These are phyloP conservation scores for Ophion costatus DNA, from an alignment of 2,888 invertebrate species.

Conservation along the genomic window DNA sequence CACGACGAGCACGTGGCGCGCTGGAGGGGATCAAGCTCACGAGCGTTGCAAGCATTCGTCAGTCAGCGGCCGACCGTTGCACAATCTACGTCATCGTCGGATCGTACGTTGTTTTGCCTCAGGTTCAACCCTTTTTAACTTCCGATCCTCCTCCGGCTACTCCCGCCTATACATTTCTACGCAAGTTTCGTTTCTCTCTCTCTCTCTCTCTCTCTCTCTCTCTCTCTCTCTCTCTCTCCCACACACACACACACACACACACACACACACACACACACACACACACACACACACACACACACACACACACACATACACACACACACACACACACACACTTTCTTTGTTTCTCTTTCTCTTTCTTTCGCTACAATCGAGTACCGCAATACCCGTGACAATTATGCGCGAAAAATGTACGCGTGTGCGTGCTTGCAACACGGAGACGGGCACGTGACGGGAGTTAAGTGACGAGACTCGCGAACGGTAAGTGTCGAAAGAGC, in stretches of 20 bases:
- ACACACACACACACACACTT: no score
- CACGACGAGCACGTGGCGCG: constrained; percentile 75
- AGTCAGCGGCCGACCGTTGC: constrained; percentile 78
- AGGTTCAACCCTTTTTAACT: background rate
- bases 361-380: background rate
- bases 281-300: no score
- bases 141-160: constrained; percentile 5
- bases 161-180: constrained; percentile 6
- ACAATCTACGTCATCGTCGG: constrained; percentile 71
- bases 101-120: constrained; percentile 34
- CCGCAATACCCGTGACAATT: background rate
- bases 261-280: no score
- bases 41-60: constrained; percentile 73
- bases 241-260: no score
- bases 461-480: constrained; percentile 58
- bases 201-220: background rate
- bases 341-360: no score
- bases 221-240: no score
- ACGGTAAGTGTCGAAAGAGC: constrained; percentile 53
- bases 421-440: background rate
- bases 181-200: background rate
- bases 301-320: no score
- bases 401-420: background rate
- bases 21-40: constrained; percentile 74
- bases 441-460: constrained; percentile 50